A percentile compares a stretch with the other conserved stretches of the same genome.
These are phyloP conservation scores for Cheilosia scutellata DNA, from an alignment of 2,888 invertebrate species.

Conservation along the genomic window DNA sequence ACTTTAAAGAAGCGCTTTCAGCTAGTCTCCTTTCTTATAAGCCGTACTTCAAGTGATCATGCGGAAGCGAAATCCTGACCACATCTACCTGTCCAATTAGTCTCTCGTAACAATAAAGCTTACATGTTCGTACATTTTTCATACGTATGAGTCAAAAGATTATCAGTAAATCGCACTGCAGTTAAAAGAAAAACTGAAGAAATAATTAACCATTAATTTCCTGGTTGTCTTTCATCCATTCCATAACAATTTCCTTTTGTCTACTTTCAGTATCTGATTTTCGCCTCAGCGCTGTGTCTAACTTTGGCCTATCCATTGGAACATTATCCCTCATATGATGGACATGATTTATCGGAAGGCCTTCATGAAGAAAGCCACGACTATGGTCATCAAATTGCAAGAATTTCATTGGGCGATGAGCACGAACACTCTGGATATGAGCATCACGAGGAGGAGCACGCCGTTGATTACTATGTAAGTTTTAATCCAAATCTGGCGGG, in stretches of 20 bases:
- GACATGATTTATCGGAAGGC: slow-evolving; percentile 79
- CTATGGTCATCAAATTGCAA: slow-evolving; percentile 81
- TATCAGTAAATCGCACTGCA: slow-evolving; percentile 4
- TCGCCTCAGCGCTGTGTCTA: slow-evolving; percentile 82
- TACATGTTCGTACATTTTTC: neutral
- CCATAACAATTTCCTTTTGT: neutral
- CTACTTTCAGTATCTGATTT: slow-evolving; percentile 82
- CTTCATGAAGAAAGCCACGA: slow-evolving; percentile 78
- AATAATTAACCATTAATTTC: slow-evolving; percentile 14
- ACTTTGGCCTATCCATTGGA: slow-evolving; percentile 83
- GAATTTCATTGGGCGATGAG: slow-evolving; percentile 81
- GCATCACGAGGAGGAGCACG: slow-evolving; percentile 82
- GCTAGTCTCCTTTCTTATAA: neutral
- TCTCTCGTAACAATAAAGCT: neutral
- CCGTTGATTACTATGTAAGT: slow-evolving; percentile 88
- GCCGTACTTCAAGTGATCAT: neutral
- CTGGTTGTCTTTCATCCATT: slow-evolving; percentile 4
- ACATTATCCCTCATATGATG: slow-evolving; percentile 81
- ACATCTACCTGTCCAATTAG: neutral
- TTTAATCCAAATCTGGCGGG: neutral
- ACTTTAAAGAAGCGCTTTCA: too few species aligned
- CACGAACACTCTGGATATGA: slow-evolving; percentile 77
- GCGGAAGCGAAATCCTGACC: neutral
- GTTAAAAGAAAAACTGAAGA: neutral
- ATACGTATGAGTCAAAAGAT: neutral